phyloP scores from a whole-genome alignment of 2,113 vertebrate species.

The Melanerpes formicivorus region DNA sequence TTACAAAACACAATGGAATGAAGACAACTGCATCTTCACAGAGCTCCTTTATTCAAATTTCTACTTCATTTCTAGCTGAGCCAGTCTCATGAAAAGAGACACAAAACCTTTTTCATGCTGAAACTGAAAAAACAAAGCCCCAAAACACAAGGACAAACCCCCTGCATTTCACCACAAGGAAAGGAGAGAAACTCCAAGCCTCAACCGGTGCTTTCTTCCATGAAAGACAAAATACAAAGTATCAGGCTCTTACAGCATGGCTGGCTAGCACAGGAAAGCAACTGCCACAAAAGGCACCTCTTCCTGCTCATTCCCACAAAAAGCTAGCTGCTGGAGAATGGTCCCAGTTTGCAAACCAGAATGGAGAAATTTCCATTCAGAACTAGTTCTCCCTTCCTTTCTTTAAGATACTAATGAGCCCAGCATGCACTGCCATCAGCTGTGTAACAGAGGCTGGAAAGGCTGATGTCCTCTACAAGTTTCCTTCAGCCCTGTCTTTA shows the following conservation, averaged over 20 bases:
- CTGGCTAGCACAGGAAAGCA: background rate
- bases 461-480: background rate
- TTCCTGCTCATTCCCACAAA: background rate
- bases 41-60: background rate
- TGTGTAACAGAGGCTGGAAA: background rate
- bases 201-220: background rate
- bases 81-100: background rate
- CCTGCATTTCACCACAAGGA: background rate
- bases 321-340: accelerated
- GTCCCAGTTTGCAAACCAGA: background rate
- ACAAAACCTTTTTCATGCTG: background rate
- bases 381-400: background rate
- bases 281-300: background rate
- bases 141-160: background rate
- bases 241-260: background rate
- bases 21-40: background rate
- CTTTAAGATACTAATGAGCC: background rate
- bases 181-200: background rate
- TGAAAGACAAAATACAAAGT: background rate
- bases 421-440: background rate
- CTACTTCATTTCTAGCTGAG: background rate
- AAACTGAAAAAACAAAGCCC: background rate
- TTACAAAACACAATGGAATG: background rate
- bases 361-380: background rate
- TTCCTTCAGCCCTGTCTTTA: background rate